phyloP scores from a whole-genome alignment of 2,888 invertebrate genomes.

The Auanema sp. region DNA sequence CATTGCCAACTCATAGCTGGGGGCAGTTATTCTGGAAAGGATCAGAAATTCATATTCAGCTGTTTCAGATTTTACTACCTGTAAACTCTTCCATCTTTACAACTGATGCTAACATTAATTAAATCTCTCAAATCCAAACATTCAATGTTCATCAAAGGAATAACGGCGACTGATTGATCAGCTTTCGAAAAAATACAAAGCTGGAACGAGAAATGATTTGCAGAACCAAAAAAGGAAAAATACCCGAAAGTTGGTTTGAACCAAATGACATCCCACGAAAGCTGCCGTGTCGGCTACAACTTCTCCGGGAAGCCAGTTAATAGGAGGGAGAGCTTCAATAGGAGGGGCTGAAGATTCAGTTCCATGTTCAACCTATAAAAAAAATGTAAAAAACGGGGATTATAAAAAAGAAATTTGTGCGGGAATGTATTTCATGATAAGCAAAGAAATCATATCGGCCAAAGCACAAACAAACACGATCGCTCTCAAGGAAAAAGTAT shows the following conservation, averaged over 20 bases:
- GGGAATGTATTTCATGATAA: too few species aligned
- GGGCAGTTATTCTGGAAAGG: conserved; percentile 14
- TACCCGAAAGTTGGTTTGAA: conserved; percentile 40
- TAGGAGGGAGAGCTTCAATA: conserved; percentile 15
- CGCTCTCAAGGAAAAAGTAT: too few species aligned
- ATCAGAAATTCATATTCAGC: not conserved
- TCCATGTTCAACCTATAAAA: not conserved
- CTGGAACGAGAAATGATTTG: conserved; percentile 10
- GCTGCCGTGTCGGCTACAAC: conserved; percentile 9
- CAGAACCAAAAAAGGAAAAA: conserved; percentile 1
- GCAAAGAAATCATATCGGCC: too few species aligned
- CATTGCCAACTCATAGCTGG: conserved; percentile 13
- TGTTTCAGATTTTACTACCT: conserved; percentile 13
- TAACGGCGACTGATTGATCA: conserved; percentile 20
- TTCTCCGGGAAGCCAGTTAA: conserved; percentile 19
- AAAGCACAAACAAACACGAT: too few species aligned
- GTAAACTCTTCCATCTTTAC: conserved; percentile 30
- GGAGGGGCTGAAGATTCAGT: not conserved
- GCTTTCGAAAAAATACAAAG: conserved; percentile 15
- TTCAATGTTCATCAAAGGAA: conserved; percentile 33
- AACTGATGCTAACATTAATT: conserved; percentile 13
- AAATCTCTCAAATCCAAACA: conserved; percentile 20
- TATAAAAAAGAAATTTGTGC: too few species aligned
- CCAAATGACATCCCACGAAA: conserved; percentile 22
- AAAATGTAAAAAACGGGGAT: not conserved